Base-by-base conservation (phyloP, 2,113 vertebrate species). In the Leucopsar rothschildi region DNA sequence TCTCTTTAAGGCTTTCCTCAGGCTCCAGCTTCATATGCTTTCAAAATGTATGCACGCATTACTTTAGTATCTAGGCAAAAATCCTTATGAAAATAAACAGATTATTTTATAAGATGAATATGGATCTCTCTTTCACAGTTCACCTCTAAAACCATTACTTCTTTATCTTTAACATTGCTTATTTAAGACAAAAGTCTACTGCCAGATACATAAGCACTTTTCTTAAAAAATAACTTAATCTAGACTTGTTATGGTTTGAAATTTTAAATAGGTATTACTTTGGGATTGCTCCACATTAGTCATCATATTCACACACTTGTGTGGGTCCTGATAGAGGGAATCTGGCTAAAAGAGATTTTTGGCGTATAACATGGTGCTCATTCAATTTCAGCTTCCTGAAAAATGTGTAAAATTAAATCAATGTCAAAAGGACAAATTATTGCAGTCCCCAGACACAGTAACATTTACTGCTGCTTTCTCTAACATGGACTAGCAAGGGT, bases 381-480 rank as follows among this genome's bases (percentile, higher is more conserved):
- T 29, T 83, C 55, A 63, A 81, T 44, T 85, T 83, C 64, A 75
- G 13, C 27, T 84, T 44, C 65, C 68, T 89, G 63, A 78, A 92
- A 93, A 82, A 72, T 37, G 17, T 75, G 50, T 53, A 93, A 96
- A 94, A 94, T 85, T 69, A 85, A 75, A 77, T 53, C 68, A 83
- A 11, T 83, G 57, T 86, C 64, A 90, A 79, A 70, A 86, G 47
- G 44, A 68, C 24, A 95, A 83, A 86, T 57, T 63, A 92, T 33
- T 79, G 39, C 27, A 91, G 53, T 20, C 14, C 63, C 4, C 28
- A 56, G 50, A 55, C 37, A 44, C 49, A 76, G 63, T 35, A 82
- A 59, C 21, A 84, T 56, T 66, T 31, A 65, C n/a, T 71, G 49
- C 37, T 76, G 15, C 57, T 92, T 89, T 80, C 40, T 91, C 21